Conservation (phyloP, 2,888 invertebrate species). For the Hetaerina titia region DNA sequence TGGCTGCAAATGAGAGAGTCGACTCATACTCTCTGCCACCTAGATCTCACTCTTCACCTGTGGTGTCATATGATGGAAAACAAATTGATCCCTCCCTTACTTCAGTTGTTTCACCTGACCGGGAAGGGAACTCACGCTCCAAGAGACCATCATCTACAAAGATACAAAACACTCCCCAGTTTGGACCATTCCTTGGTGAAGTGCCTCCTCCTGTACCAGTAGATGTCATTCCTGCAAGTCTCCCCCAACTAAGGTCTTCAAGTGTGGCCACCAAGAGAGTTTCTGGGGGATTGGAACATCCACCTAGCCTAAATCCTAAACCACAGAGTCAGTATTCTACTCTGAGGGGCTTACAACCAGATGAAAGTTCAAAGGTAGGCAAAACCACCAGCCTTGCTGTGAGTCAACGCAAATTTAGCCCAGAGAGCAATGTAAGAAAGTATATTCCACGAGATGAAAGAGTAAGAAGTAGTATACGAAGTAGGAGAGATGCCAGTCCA, state of each 20-base stretch:
- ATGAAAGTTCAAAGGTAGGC: conserved; percentile 71
- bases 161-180: conserved; percentile 83
- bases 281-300: conserved; percentile 75
- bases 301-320: conserved; percentile 71
- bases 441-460: background rate
- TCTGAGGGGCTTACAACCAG: conserved; percentile 53
- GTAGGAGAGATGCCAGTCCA: conserved; percentile 66
- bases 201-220: conserved; percentile 82
- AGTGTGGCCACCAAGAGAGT: conserved; percentile 75
- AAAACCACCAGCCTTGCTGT: conserved; percentile 72
- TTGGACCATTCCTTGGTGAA: conserved; percentile 86
- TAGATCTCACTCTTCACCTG: conserved; percentile 76
- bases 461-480: conserved; percentile 13
- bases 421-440: conserved; percentile 69
- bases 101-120: conserved; percentile 80
- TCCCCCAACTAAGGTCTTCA: conserved; percentile 75
- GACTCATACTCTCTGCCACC: conserved; percentile 88
- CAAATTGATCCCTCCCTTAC: conserved; percentile 83
- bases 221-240: conserved; percentile 76
- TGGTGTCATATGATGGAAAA: conserved; percentile 88
- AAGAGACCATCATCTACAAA: conserved; percentile 72
- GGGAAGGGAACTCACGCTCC: conserved; percentile 74
- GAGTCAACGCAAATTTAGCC: background rate
- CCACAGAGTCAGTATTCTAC: conserved; percentile 68
- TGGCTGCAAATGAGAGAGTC: conserved; percentile 84